Conservation (phyloP, 1,140 invertebrate genomes). For the Drosophila albomicans region DNA sequence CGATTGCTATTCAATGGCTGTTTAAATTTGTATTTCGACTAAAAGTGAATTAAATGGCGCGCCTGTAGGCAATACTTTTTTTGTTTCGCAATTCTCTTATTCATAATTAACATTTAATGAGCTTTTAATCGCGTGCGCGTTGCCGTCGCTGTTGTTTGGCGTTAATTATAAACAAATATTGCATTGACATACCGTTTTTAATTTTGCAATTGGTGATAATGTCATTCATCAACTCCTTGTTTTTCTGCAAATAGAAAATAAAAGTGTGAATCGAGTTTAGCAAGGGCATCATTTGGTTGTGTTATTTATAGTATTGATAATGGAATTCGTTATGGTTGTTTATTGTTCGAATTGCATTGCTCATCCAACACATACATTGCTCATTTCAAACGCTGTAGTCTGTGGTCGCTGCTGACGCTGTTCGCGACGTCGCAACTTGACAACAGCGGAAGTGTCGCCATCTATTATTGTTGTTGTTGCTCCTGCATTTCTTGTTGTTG, state of each 20-base stretch:
- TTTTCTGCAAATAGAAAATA: conserved; percentile 87
- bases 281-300: not conserved
- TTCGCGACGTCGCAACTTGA: conserved; percentile 57
- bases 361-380: conserved; percentile 65
- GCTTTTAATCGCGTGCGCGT: conserved; percentile 12
- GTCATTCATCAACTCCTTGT: conserved; percentile 89
- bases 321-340: conserved; percentile 6
- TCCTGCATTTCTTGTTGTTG: conserved; percentile 17
- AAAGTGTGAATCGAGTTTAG: not conserved
- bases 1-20: conserved; percentile 5
- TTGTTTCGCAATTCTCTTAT: not conserved
- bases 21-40: not conserved
- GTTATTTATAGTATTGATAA: conserved; percentile 2
- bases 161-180: conserved; percentile 26
- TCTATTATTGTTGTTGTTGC: conserved; percentile 5
- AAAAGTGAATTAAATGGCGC: conserved; percentile 12
- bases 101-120: conserved; percentile 29
- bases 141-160: not conserved
- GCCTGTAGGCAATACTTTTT: conserved; percentile 6
- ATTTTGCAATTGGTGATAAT: conserved; percentile 88
- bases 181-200: conserved; percentile 87
- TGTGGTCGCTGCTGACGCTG: conserved; percentile 66
- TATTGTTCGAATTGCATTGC: conserved; percentile 37
- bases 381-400: conserved; percentile 71
- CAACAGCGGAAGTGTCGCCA: conserved; percentile 65